phyloP scores from a whole-genome alignment of 2,113 vertebrate genomes.

The Rousettus leschenaultii region DNA sequence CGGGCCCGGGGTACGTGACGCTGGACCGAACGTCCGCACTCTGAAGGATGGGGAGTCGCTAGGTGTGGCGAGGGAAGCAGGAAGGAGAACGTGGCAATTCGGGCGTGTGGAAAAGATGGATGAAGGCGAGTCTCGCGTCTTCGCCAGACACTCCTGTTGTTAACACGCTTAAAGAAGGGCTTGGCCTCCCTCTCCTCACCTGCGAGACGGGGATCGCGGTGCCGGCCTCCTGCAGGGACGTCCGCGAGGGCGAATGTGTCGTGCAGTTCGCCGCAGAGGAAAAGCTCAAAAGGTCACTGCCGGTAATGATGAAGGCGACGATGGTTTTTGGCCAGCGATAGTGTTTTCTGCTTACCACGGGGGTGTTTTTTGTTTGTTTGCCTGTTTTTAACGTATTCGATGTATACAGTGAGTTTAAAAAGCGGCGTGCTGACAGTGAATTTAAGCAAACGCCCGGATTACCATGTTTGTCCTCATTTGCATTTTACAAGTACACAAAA shows the following conservation, averaged over 20 bases:
- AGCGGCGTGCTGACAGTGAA: rapidly evolving
- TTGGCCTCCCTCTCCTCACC: background rate
- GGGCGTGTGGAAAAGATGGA: rapidly evolving
- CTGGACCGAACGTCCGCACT: background rate
- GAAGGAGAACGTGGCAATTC: background rate
- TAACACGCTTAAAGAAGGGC: too few species aligned
- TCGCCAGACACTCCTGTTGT: background rate
- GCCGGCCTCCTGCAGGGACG: rapidly evolving
- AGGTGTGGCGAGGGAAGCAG: background rate
- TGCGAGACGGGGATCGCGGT: background rate
- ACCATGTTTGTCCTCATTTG: too few species aligned
- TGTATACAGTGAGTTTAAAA: background rate
- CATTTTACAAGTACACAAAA: background rate
- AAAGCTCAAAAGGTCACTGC: background rate
- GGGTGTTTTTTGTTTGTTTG: too few species aligned
- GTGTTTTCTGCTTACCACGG: background rate
- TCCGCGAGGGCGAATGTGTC: background rate
- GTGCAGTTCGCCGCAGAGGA: rapidly evolving
- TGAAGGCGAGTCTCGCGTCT: background rate
- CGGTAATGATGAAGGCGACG: too few species aligned
- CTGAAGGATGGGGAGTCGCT: background rate
- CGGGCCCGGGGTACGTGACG: rapidly evolving
- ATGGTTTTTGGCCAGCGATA: background rate
- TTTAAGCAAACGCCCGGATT: background rate
- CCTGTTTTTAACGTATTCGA: background rate